Percentiles rank a stretch among this genome's conserved stretches.
Evolutionary conservation across 2,797 vertebrate species (phyloP).

Genomic region (Heliangelus exortis): DNA sequence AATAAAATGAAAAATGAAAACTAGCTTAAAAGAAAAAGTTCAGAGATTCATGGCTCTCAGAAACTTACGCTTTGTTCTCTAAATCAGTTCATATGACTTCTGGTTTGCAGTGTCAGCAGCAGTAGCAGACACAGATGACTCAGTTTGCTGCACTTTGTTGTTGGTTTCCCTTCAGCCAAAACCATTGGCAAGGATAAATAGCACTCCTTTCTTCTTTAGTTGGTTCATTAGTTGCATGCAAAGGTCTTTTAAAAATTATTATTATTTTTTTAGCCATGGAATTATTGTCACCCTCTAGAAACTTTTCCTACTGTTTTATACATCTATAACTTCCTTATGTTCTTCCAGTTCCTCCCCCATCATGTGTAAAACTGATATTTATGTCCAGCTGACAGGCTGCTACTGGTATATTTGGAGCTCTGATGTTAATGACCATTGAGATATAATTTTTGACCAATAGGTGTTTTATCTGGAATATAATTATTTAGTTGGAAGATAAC

Average conservation of each 20-base stretch:
- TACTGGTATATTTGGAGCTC: not conserved
- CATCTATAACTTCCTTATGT: not conserved
- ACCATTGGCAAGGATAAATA: not conserved
- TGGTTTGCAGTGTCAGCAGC: not conserved
- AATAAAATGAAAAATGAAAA: not conserved
- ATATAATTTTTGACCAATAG: not conserved
- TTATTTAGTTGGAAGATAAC: not conserved
- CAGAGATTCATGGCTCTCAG: not conserved
- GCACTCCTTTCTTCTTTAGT: not conserved
- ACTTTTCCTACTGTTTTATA: not conserved
- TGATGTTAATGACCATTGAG: not conserved
- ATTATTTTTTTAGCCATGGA: not conserved
- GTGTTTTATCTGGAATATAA: not conserved
- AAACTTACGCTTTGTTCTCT: not conserved
- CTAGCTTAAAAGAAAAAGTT: not conserved
- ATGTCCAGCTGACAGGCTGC: not conserved
- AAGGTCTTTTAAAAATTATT: not conserved
- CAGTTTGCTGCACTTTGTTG: not conserved
- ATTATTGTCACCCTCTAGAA: not conserved
- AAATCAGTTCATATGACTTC: not conserved
- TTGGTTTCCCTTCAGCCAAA: not conserved
- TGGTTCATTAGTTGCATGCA: not conserved
- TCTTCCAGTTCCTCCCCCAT: not conserved
- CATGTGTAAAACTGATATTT: accelerated
- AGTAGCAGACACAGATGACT: not conserved